Base-by-base conservation (phyloP, 2,113 vertebrate species). In the Seriola dumerili region DNA sequence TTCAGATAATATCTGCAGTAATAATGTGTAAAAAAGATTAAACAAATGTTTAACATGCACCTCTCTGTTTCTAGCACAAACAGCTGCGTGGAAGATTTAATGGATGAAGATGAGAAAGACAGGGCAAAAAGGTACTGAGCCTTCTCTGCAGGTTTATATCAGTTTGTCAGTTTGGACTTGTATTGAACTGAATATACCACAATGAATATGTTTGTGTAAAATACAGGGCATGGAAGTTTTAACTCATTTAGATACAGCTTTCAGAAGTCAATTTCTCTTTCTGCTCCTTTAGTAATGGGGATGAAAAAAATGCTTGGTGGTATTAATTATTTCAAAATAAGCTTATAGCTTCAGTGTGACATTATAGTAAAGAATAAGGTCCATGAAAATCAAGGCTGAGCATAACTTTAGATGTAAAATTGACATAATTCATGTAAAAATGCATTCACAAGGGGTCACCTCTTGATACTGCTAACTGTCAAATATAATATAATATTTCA, bases 61-160 rank as follows among this genome's bases (percentile, higher is more conserved):
- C 19, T 7, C 21, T 93, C 83, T 83, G 80, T 64, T 95, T 94
- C 52, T 80, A 97, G 96, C 95, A 95, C 95, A 91, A 96, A 91
- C 93, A 95, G 95, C 88, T 96, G 96, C 85, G 95, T 96, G 94
- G 96, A 97, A 34, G 96, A 98, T 91, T 94, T 98, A 91, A 95
- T 97, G 95, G 97, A 97, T 72, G 97, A 98, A 94, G 96, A 98
- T 96, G 97, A 97, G 89, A 98, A 97, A 90, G 97, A 98, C 94
- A 96, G 95, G 91, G 96, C 97, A 92, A 98, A 98, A 96, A 98
- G 97, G 97, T 98, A 96, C 19, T 17, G 0, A 57, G 0, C 3
- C 4, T 7, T 55, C 1, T 32, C 32, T 40, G 0, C 16, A 9
- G 66, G 9, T 52, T 36, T 54, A 0, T 42, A 10, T 42, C 40